Base-by-base conservation (phyloP, 1,140 invertebrate genomes). In the Drosophila sp. region DNA sequence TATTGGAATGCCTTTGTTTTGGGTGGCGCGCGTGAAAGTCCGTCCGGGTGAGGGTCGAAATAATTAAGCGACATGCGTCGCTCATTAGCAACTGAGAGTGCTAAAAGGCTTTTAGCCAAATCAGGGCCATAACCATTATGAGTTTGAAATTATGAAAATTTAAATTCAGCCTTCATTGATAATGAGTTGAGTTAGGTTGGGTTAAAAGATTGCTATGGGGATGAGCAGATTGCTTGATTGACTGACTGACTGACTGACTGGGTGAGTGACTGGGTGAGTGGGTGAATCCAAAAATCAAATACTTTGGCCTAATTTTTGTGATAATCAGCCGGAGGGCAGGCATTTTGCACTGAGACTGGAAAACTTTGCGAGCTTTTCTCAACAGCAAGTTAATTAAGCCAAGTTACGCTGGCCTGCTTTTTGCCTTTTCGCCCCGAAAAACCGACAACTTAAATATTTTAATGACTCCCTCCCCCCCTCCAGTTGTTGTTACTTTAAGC, bases 311-410 rank as follows among this genome's bases (percentile, higher is more conserved):
- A 80, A 72, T 80, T 78, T 84, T 83, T 80, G 17, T 17, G 66
- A 80, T 68, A 80, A 77, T 80, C 65, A 23, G 84, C 83, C 83
- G 27, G 56, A 66, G 70, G 83, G 64, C 83, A 60, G 32, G 8
- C 66, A 70, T 71, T 86, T 80, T 79, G 17, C 17, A 17, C 64
- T 64, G 30, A 1, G 35, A 72, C 72, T 54, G 23, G 17, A 17
- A 80, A 89, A 87, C 71, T 87, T 87, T 89, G 67, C 70, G 84
- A 17, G 17, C 17, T 70, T 77, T 80, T 66, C 80, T 80, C 76
- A 83, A 80, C 76, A 80, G 80, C 44, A 83, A 89, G 84, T 87
- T 87, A 87, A 87, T 87, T 87, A 89, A 87, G 84, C 86, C 80
- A 89, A 89, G 84, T 87, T 84, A 17, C 78, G 73, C 56, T 68